phyloP scores from a whole-genome alignment of 2,797 vertebrate genomes.

The Hydrophis major region DNA sequence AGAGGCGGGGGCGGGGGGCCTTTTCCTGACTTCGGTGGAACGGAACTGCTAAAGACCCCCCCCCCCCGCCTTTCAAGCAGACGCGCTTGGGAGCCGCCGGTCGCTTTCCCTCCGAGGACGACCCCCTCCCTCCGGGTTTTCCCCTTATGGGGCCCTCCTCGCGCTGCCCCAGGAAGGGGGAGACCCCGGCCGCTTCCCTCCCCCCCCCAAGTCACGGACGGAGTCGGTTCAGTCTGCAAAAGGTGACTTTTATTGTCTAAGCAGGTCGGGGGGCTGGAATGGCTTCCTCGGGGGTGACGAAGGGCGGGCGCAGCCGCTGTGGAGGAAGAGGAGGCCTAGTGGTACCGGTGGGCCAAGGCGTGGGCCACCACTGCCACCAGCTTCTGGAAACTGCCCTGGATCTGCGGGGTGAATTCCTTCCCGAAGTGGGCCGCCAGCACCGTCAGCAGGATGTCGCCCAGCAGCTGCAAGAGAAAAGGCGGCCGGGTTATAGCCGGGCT shows the following conservation, averaged over 20 bases:
- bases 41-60: accelerated
- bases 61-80: no score
- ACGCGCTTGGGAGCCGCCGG: neutral
- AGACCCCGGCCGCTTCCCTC: no score
- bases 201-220: neutral
- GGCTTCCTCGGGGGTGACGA: neutral
- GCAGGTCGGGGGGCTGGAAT: no score
- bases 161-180: neutral
- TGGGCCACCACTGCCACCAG: constrained; percentile 66
- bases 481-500: accelerated
- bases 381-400: constrained; percentile 73
- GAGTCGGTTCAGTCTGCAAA: neutral
- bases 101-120: neutral
- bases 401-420: constrained; percentile 60
- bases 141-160: neutral
- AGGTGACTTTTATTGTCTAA: neutral
- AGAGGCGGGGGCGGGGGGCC: neutral
- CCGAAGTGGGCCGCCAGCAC: constrained; percentile 62
- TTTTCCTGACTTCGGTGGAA: neutral
- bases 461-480: constrained; percentile 61
- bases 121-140: neutral
- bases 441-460: constrained; percentile 70
- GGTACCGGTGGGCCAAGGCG: constrained; percentile 71
- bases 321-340: constrained; percentile 49
- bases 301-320: accelerated